These are phyloP conservation scores for Mastigias papua DNA, from an alignment of 30 jellyfish, hydroid and myxozoan genomes.

Conservation along the genomic window DNA sequence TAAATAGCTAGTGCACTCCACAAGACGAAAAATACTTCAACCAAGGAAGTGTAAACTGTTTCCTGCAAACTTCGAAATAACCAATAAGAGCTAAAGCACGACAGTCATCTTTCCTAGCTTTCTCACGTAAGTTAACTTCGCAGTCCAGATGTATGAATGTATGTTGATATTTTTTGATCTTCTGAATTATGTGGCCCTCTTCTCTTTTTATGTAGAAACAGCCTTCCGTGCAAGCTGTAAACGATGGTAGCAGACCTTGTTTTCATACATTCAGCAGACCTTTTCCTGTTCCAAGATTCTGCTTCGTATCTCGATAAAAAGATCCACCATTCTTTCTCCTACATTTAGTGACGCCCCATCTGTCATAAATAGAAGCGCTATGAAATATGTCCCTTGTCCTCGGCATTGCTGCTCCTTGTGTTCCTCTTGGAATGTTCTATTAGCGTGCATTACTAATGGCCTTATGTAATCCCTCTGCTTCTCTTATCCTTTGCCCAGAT, in stretches of 20 bases:
- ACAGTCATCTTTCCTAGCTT: slow-evolving; percentile 14
- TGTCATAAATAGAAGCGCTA: slow-evolving; percentile 24
- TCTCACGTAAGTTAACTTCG: slow-evolving; percentile 26
- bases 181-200: slow-evolving; percentile 42
- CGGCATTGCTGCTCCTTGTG: neutral
- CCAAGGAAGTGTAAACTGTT: too few relatives aligned
- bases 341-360: slow-evolving; percentile 27
- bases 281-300: slow-evolving; percentile 5
- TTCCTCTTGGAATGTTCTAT: slow-evolving; percentile 15
- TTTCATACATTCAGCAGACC: slow-evolving; percentile 10
- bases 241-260: slow-evolving; percentile 32
- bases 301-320: slow-evolving; percentile 10
- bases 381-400: slow-evolving; percentile 30
- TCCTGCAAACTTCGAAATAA: too few relatives aligned
- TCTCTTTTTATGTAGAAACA: slow-evolving; percentile 5
- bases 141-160: neutral
- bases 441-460: slow-evolving; percentile 28
- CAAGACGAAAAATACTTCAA: too few relatives aligned
- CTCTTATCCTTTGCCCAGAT: too few relatives aligned
- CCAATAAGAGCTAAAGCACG: too few relatives aligned
- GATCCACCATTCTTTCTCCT: slow-evolving; percentile 35
- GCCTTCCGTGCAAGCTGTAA: slow-evolving; percentile 19
- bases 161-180: neutral
- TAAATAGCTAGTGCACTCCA: too few relatives aligned
- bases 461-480: slow-evolving; percentile 2